A percentile compares a stretch with the other conserved stretches of the same genome.
Evolutionary conservation across 92 coral and sea anemone genomes (phyloP).

Genomic region (Palythoa heliodiscus): DNA sequence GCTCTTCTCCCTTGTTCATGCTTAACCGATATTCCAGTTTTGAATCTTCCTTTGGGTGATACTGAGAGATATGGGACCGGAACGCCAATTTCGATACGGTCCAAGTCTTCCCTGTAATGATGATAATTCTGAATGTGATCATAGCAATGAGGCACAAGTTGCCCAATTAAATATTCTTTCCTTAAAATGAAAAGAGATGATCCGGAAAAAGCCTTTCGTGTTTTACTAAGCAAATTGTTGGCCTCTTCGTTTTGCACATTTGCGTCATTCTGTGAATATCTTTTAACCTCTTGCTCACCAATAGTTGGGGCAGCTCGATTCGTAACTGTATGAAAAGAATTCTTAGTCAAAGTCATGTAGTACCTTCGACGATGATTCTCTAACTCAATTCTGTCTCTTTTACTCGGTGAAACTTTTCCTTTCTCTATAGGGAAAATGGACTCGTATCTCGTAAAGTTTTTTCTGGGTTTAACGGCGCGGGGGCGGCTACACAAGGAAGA

Average conservation of each 20-base stretch:
- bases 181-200: slow-evolving; percentile 19
- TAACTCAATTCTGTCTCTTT: slow-evolving; percentile 62
- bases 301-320: slow-evolving; percentile 67
- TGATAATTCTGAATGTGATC: slow-evolving; percentile 77
- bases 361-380: slow-evolving; percentile 68
- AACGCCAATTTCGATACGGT: slow-evolving; percentile 57
- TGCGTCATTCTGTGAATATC: neutral
- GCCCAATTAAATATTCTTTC: slow-evolving; percentile 38
- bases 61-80: slow-evolving; percentile 64
- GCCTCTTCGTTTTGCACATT: neutral
- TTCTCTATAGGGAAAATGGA: slow-evolving; percentile 54
- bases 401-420: slow-evolving; percentile 59
- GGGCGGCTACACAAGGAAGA: slow-evolving; percentile 26
- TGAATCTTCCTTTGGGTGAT: neutral
- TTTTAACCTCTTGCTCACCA: slow-evolving; percentile 70
- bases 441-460: slow-evolving; percentile 1
- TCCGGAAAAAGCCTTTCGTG: slow-evolving; percentile 16
- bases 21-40: neutral
- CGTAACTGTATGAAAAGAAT: slow-evolving; percentile 59
- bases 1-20: neutral
- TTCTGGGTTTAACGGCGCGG: neutral
- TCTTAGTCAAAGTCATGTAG: slow-evolving; percentile 48
- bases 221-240: neutral
- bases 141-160: slow-evolving; percentile 66
- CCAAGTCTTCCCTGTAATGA: slow-evolving; percentile 72